Evolutionary conservation across 2,113 vertebrate species (phyloP).

Genomic region (Danio rerio): GRCz12tu NC_133179.1:7221001-7221500

Average conservation of each 20-base stretch:
- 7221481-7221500: neutral
- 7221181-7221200: neutral
- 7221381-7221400: no score
- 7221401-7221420: neutral
- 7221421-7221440: neutral
- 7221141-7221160: neutral
- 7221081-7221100: neutral
- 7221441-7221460: neutral
- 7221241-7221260: neutral
- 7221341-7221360: neutral
- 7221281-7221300: neutral
- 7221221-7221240: neutral
- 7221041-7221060: slow-evolving; percentile 44
- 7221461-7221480: slow-evolving; percentile 10
- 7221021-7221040: slow-evolving; percentile 40
- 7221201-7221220: neutral
- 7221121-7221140: neutral
- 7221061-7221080: slow-evolving; percentile 20
- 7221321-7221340: neutral
- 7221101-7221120: neutral
- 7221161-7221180: neutral
- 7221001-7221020: slow-evolving; percentile 43
- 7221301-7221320: neutral
- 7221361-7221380: neutral
- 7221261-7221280: neutral